phyloP scores from a whole-genome alignment of 2,888 invertebrate species.

The Zaprionus lineosus region DNA sequence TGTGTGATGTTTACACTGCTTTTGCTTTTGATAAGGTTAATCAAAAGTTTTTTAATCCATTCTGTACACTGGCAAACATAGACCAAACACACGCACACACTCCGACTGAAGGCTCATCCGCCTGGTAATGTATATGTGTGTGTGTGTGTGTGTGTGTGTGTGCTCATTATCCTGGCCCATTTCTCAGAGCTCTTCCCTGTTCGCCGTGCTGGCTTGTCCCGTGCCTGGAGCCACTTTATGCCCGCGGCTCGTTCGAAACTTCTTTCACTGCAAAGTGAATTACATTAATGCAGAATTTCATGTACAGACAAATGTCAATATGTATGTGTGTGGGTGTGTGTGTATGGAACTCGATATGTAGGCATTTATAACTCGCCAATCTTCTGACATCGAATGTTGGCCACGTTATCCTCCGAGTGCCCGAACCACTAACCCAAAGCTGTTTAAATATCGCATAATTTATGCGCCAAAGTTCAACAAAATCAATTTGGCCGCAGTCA shows the following conservation, averaged over 20 bases:
- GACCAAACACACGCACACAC: slow-evolving; percentile 32
- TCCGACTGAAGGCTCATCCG: no score
- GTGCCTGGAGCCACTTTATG: slow-evolving; percentile 41
- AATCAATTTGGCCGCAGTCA: slow-evolving; percentile 71
- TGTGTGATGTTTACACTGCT: slow-evolving; percentile 72
- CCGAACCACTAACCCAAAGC: slow-evolving; percentile 29
- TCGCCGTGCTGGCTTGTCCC: background rate
- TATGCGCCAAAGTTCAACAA: slow-evolving; percentile 70
- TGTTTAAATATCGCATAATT: slow-evolving; percentile 70
- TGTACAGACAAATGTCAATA: no score
- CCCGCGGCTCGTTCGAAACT: slow-evolving; percentile 58
- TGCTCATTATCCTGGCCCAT: slow-evolving; percentile 68
- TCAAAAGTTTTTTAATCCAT: slow-evolving; percentile 81
- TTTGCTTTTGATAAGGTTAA: slow-evolving; percentile 80
- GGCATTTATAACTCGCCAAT: no score
- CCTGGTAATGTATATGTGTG: no score
- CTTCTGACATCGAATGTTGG: slow-evolving; percentile 15
- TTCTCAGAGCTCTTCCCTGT: background rate
- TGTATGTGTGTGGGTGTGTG: slow-evolving; percentile 63
- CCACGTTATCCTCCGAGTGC: slow-evolving; percentile 1
- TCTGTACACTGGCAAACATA: slow-evolving; percentile 71
- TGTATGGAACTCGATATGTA: no score
- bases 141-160: no score
- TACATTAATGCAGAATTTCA: slow-evolving; percentile 78
- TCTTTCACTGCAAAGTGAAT: slow-evolving; percentile 67